Evolutionary conservation across 1,140 invertebrate genomes (phyloP), one percentile per base, ranked within the genome.

Genomic region (Dufourea novaeangliae): DNA sequence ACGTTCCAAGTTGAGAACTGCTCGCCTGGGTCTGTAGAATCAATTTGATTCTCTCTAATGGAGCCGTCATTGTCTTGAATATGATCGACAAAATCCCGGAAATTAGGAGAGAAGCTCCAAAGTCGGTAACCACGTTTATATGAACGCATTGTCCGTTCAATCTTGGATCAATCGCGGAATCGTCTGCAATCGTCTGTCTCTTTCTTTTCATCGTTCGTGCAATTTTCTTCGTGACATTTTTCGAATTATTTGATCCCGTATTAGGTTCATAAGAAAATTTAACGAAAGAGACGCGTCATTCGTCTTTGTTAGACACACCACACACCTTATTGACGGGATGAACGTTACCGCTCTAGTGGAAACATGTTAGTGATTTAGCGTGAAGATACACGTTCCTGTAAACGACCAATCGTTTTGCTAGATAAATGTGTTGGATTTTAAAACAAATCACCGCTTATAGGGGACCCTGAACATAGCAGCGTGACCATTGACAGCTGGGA

Each of bases 11-110:
- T 20, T 70, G 66, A 22, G 1, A 25, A 6, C 73, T 76, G 41
- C 73, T 68, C 50, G 73, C n/a, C 39, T 76, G 73, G 12, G 72
- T 76, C 6, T 76, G 73, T 44, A 76, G 46, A 34, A 76, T 69
- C 10, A 69, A 50, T 50, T 76, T 76, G 10, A 76, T 27, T 22
- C 73, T 69, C 29, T 76, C 66, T 10, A 69, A 0, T 0, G 66
- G 64, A 0, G 73, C 66, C 6, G 14, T 37, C 41, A 76, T 22
- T 11, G 54, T 50, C 22, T 27, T 62, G 10, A 62, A 70, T 25
- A 52, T 4, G 8, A 70, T 29, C 12, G 74, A 56, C 25, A 77
- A 32, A 1, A 70, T 39, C 0, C 56, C 56, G 12, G 66, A 77
- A 20, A 77, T 61, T 4, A 59, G 20, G 32, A 34, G 17, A 32